phyloP scores from a whole-genome alignment of 92 coral and sea anemone species.

The Muricea muricata region DNA sequence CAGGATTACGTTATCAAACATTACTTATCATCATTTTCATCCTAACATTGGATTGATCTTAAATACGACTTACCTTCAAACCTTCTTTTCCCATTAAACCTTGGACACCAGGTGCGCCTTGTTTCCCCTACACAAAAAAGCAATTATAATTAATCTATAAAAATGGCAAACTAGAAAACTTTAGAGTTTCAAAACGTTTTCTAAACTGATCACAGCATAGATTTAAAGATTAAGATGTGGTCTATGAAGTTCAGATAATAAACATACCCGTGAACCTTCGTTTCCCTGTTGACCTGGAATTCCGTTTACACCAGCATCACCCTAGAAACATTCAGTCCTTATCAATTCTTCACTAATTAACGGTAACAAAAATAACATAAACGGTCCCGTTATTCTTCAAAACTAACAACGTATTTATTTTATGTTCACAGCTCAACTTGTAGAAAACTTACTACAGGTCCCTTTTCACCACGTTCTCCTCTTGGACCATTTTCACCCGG shows the following conservation, averaged over 20 bases:
- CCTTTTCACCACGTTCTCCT: neutral
- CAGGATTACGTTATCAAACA: no score
- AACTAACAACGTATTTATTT: neutral
- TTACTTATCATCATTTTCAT: no score
- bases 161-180: no score
- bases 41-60: no score
- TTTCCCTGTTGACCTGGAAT: slow-evolving; percentile 13
- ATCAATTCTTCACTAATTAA: no score
- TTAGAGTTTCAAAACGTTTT: neutral
- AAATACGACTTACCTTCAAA: neutral
- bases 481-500: slow-evolving; percentile 7
- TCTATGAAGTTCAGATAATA: neutral
- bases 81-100: slow-evolving; percentile 13
- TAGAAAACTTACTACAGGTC: no score
- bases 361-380: no score
- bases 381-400: no score
- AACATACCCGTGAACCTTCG: slow-evolving; percentile 13
- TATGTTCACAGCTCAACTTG: no score
- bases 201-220: neutral
- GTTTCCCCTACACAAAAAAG: slow-evolving; percentile 12
- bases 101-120: slow-evolving; percentile 20
- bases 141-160: no score
- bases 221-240: no score
- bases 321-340: neutral
- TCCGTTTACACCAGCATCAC: slow-evolving; percentile 10